A percentile compares a stretch with the other conserved stretches of the same genome.
Evolutionary conservation across 2,797 vertebrate species (phyloP).

Genomic region (Neopelma chrysocephalum): DNA sequence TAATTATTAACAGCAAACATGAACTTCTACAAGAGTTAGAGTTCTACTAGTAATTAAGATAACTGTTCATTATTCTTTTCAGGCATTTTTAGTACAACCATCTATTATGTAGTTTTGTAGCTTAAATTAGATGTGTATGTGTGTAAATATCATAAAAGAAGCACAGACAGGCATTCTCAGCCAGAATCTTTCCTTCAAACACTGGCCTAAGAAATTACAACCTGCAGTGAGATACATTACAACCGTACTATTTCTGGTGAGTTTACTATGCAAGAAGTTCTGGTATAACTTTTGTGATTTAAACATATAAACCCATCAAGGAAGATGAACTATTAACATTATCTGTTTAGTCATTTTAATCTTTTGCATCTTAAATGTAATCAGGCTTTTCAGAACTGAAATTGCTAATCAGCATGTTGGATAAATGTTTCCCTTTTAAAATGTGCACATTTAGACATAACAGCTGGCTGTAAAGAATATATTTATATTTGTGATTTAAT

Average conservation of each 20-base stretch:
- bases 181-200: neutral
- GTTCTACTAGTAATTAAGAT: conserved; percentile 27
- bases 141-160: conserved; percentile 26
- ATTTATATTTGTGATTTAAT: conserved; percentile 80
- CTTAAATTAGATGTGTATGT: neutral
- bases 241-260: neutral
- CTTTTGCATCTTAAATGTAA: conserved; percentile 77
- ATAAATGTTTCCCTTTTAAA: conserved; percentile 75
- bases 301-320: conserved; percentile 71
- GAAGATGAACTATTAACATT: conserved; percentile 76
- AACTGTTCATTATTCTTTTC: neutral
- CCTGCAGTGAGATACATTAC: neutral
- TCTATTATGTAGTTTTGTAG: neutral
- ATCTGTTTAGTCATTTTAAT: conserved; percentile 78
- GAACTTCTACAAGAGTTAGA: conserved; percentile 43
- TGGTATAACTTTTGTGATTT: conserved; percentile 49
- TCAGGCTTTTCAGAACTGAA: conserved; percentile 75
- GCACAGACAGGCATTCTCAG: neutral
- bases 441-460: conserved; percentile 68
- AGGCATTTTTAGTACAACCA: conserved; percentile 22
- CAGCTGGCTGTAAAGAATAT: conserved; percentile 76
- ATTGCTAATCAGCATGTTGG: conserved; percentile 76
- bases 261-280: conserved; percentile 35
- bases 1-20: conserved; percentile 32
- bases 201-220: neutral